Evolutionary conservation across 2,888 invertebrate genomes (phyloP).

Genomic region (Lithophane ornitopus): DNA sequence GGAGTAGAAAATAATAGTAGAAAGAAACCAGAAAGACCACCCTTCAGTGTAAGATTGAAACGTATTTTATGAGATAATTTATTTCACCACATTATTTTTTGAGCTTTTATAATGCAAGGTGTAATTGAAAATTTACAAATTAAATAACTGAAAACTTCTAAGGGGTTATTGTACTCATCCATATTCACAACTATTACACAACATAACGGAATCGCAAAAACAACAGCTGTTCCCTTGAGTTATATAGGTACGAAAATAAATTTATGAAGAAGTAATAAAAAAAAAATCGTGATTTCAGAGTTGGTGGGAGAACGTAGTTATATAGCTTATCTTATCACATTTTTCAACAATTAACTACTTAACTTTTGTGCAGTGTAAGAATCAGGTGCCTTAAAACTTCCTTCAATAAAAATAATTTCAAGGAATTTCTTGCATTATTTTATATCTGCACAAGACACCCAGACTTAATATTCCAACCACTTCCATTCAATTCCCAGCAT

Average conservation of each 20-base stretch:
- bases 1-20: background rate
- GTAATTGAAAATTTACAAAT: background rate
- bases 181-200: background rate
- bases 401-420: constrained; percentile 2
- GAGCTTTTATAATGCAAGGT: background rate
- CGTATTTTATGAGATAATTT: background rate
- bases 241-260: no score
- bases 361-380: background rate
- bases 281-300: background rate
- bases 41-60: background rate
- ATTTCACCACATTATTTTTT: background rate
- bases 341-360: background rate
- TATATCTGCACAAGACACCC: background rate
- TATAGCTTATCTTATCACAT: background rate
- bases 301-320: background rate
- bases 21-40: background rate
- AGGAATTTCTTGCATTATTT: background rate
- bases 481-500: constrained; percentile 24
- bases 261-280: background rate
- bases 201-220: background rate
- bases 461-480: background rate
- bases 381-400: background rate
- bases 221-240: no score
- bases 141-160: background rate
- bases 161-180: background rate